Conservation (phyloP, 1,140 invertebrate genomes). For the Dendroctonus valens region DNA sequence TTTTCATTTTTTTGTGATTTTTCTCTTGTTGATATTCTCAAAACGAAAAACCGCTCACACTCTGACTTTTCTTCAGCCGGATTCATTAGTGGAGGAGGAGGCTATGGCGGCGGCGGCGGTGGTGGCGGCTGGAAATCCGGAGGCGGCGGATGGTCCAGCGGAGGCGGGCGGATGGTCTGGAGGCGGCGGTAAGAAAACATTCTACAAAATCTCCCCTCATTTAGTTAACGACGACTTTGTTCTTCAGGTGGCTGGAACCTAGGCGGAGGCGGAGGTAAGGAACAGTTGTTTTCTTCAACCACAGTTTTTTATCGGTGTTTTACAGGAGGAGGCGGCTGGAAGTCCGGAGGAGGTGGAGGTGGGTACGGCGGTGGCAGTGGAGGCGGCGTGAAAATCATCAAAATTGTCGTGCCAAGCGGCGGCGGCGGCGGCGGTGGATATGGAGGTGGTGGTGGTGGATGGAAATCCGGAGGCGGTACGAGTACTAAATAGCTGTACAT, state of each 20-base stretch:
- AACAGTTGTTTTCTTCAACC: not conserved
- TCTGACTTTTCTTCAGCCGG: conserved; percentile 21
- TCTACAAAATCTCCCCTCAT: not conserved
- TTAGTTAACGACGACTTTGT: not conserved
- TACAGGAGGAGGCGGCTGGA: conserved; percentile 23
- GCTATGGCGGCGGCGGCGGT: conserved; percentile 20
- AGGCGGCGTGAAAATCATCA: conserved; percentile 5
- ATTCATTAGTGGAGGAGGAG: conserved; percentile 35
- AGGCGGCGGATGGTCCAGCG: conserved; percentile 5
- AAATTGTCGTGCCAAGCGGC: conserved; percentile 12
- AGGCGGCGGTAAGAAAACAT: not conserved
- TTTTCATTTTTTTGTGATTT: conserved; percentile 7
- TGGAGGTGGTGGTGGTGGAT: conserved; percentile 34
- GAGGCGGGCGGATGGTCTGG: conserved; percentile 19
- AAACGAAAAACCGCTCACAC: not conserved
- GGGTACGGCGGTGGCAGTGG: conserved; percentile 21
- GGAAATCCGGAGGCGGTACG: conserved; percentile 32
- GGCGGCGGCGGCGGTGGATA: conserved; percentile 23
- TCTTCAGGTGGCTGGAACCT: conserved; percentile 1
- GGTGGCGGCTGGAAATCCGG: conserved; percentile 24
- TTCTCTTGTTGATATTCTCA: not conserved
- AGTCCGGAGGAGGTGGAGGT: conserved; percentile 15
- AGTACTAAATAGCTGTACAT: not conserved
- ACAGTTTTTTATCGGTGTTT: not conserved
- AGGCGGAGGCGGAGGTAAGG: not conserved